phyloP scores from a whole-genome alignment of 2,797 vertebrate species.

The Silurus lanzhouensis region DNA sequence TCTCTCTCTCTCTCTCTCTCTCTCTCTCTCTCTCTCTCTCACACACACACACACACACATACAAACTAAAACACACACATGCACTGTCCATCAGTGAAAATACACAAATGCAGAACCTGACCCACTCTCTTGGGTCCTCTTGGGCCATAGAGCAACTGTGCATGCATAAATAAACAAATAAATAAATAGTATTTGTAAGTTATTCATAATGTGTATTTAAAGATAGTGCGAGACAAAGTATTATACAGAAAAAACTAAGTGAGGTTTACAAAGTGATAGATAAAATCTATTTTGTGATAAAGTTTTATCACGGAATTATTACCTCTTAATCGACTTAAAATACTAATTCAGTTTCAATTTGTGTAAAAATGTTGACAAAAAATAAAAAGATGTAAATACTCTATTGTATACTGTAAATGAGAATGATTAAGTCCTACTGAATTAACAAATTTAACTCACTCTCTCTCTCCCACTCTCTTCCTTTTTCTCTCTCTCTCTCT shows the following conservation, averaged over 20 bases:
- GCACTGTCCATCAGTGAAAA: no score
- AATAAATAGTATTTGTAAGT: no score
- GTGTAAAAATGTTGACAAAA: not conserved
- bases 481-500: not conserved
- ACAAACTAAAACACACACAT: not conserved
- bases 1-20: no score
- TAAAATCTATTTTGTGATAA: not conserved
- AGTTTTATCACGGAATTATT: not conserved
- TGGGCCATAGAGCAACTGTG: no score
- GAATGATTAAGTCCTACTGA: not conserved
- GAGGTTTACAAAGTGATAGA: no score
- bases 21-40: no score
- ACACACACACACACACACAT: conserved; percentile 4
- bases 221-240: no score
- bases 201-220: no score
- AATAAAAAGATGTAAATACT: not conserved
- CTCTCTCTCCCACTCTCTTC: not conserved
- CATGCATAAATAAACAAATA: no score
- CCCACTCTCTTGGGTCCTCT: not conserved
- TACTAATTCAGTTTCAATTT: not conserved
- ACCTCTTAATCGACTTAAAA: not conserved
- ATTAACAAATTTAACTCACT: not conserved
- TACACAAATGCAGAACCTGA: not conserved
- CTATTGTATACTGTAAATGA: not conserved
- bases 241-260: no score